A percentile compares a stretch with the other conserved stretches of the same genome.
Conservation (phyloP, 2,888 invertebrate genomes). For the Cyaniris semiargus region DNA sequence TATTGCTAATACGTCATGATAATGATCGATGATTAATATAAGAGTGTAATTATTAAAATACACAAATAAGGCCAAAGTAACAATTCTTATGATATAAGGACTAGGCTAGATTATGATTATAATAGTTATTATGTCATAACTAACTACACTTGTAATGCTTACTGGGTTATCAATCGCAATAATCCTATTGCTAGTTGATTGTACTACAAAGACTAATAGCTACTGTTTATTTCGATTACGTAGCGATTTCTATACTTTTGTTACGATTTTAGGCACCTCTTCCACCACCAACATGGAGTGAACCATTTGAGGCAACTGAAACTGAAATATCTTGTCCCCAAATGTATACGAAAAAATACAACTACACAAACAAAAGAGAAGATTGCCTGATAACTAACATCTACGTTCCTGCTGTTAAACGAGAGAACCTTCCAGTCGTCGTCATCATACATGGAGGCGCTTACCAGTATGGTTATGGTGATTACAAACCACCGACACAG, state of each 20-base stretch:
- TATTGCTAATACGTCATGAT: neutral
- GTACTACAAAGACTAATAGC: neutral
- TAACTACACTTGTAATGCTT: too few species aligned
- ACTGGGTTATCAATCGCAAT: too few species aligned
- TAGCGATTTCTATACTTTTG: neutral
- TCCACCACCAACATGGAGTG: conserved; percentile 50
- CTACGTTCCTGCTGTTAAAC: conserved; percentile 45
- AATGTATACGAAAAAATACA: conserved; percentile 1
- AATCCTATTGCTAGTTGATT: too few species aligned
- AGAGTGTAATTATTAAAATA: too few species aligned
- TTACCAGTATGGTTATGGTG: conserved; percentile 56
- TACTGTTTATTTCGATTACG: neutral
- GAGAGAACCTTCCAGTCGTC: conserved; percentile 55
- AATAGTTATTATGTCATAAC: too few species aligned
- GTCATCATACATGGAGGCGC: conserved; percentile 69
- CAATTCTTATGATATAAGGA: neutral
- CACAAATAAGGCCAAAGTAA: neutral
- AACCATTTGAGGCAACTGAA: conserved; percentile 48
- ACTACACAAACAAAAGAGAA: conserved; percentile 37
- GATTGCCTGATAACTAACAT: conserved; percentile 48
- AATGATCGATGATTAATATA: too few species aligned
- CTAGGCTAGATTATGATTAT: neutral
- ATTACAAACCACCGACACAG: conserved; percentile 41
- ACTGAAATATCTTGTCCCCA: conserved; percentile 50
- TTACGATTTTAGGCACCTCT: conserved; percentile 49